These are phyloP conservation scores for Rugalucina vietnamica DNA, from an alignment of 2,888 invertebrate genomes.

Conservation along the genomic window DNA sequence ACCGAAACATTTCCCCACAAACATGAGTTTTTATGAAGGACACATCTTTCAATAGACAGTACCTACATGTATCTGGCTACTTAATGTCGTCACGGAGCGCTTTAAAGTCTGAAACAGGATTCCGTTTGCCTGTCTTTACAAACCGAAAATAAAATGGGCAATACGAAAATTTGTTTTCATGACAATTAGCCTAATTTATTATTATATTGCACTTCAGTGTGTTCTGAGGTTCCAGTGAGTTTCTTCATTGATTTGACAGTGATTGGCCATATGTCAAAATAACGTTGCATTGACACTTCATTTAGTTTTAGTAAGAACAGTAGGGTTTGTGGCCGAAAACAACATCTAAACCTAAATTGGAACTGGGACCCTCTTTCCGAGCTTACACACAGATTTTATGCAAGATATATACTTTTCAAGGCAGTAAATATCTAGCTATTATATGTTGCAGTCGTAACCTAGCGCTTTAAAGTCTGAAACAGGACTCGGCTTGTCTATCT, in stretches of 20 bases:
- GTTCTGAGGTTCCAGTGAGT: too few relatives aligned
- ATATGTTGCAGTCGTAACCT: not conserved
- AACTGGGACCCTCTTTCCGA: not conserved
- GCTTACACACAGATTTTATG: not conserved
- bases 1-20: not conserved
- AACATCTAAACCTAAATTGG: too few relatives aligned
- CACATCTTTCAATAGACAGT: not conserved
- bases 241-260: too few relatives aligned
- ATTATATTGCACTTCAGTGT: too few relatives aligned
- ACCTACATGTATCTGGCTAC: not conserved
- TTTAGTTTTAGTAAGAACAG: too few relatives aligned
- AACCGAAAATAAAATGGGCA: too few relatives aligned
- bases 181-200: too few relatives aligned
- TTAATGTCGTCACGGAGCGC: not conserved
- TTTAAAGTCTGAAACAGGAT: constrained; percentile 9
- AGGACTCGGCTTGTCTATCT: not conserved
- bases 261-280: too few relatives aligned
- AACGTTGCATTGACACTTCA: too few relatives aligned
- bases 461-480: constrained; percentile 9
- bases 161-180: too few relatives aligned
- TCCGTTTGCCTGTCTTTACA: constrained; percentile 6
- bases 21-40: not conserved
- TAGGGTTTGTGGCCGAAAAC: too few relatives aligned
- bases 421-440: constrained; percentile 3
- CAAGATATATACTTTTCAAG: not conserved